Evolutionary conservation across 2,888 invertebrate species (phyloP).

Genomic region (Pharmacophagus antenor): DNA sequence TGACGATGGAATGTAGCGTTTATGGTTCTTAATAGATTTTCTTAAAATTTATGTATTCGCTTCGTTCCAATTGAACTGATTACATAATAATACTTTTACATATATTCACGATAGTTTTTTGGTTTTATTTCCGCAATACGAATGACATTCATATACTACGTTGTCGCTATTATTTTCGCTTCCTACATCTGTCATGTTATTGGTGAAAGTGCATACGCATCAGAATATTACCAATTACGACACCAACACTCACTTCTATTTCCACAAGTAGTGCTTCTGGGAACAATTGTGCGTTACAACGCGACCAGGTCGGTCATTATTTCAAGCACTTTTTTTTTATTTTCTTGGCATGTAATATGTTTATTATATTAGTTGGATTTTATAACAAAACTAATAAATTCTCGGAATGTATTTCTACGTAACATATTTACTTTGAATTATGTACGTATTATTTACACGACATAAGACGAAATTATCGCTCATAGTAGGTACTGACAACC

Average conservation of each 20-base stretch:
- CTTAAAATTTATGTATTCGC: too few species aligned
- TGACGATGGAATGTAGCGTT: too few species aligned
- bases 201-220: slow-evolving; percentile 54
- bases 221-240: slow-evolving; percentile 52
- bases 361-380: background rate
- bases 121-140: slow-evolving; percentile 6
- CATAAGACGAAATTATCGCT: too few species aligned
- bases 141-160: slow-evolving; percentile 2
- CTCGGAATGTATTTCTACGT: background rate
- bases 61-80: too few species aligned
- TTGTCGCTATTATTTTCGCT: slow-evolving; percentile 30
- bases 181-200: slow-evolving; percentile 43
- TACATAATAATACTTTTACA: background rate
- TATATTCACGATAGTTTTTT: background rate
- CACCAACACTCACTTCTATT: slow-evolving; percentile 37
- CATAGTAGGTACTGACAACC: too few species aligned
- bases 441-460: too few species aligned
- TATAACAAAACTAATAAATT: too few species aligned
- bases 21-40: too few species aligned
- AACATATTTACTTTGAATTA: background rate
- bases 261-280: slow-evolving; percentile 42
- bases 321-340: slow-evolving; percentile 4
- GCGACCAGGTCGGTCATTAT: slow-evolving; percentile 15
- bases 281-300: slow-evolving; percentile 41
- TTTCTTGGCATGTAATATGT: background rate